Conservation (phyloP, 2,888 invertebrate genomes). For the Pollenia amentaria region DNA sequence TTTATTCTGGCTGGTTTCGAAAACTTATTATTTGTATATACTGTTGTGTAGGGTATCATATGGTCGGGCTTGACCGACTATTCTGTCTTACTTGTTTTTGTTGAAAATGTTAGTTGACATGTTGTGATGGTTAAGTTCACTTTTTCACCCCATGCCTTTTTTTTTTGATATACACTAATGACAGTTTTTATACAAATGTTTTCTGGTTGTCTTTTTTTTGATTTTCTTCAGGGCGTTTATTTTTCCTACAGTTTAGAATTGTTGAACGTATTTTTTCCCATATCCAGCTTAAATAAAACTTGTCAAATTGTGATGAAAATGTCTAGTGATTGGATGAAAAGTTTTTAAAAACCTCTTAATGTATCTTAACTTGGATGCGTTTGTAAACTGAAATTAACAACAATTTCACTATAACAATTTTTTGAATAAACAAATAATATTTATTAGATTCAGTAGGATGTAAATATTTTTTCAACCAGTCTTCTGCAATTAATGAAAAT, state of each 20-base stretch:
- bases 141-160: neutral
- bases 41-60: too few species aligned
- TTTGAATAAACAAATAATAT: too few species aligned
- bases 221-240: constrained; percentile 5
- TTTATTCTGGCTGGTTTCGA: too few species aligned
- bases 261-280: constrained; percentile 4
- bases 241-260: neutral
- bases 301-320: constrained; percentile 40
- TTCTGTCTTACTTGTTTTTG: too few species aligned
- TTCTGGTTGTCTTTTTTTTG: constrained; percentile 5
- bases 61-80: too few species aligned
- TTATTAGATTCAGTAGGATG: too few species aligned
- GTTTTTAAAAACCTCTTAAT: neutral
- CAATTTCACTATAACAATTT: neutral
- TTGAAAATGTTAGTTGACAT: constrained; percentile 27
- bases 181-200: constrained; percentile 25
- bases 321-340: constrained; percentile 12
- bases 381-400: neutral
- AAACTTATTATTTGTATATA: too few species aligned
- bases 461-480: too few species aligned
- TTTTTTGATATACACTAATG: constrained; percentile 30
- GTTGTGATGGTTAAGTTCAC: constrained; percentile 18
- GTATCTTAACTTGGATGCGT: neutral
- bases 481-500: too few species aligned
- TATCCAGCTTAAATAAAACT: constrained; percentile 10